A percentile compares a stretch with the other conserved stretches of the same genome.
These are phyloP conservation scores for Hydrophis major DNA, from an alignment of 2,797 vertebrate genomes.

Conservation along the genomic window DNA sequence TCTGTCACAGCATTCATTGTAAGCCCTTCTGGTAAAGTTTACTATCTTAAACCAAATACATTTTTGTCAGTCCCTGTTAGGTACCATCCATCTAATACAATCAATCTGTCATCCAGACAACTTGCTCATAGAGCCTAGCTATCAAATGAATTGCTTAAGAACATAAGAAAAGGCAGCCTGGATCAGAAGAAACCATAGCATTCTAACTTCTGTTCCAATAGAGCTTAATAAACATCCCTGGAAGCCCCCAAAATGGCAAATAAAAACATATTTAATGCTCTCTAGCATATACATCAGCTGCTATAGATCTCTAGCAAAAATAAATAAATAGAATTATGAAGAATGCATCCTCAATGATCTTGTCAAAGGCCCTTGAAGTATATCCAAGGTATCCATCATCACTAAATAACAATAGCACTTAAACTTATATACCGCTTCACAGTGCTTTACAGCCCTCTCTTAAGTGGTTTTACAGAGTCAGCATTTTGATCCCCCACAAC, in stretches of 20 bases:
- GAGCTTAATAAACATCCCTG: not conserved
- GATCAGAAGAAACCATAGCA: not conserved
- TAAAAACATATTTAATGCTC: not conserved
- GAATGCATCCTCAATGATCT: not conserved
- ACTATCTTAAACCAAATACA: not conserved
- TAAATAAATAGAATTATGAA: not conserved
- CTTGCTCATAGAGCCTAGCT: not conserved
- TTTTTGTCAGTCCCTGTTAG: not conserved
- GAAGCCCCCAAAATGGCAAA: not conserved
- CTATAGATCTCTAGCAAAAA: not conserved
- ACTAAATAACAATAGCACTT: not conserved
- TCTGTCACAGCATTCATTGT: not conserved
- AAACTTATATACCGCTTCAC: no score
- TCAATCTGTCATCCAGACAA: not conserved
- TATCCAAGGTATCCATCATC: not conserved
- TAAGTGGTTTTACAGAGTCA: no score
- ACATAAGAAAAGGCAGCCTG: not conserved
- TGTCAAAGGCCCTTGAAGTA: not conserved
- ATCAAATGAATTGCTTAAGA: not conserved
- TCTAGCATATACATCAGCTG: not conserved
- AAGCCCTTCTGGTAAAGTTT: not conserved
- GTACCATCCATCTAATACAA: not conserved
- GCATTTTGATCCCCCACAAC: no score
- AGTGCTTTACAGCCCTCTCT: no score
- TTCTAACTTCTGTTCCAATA: not conserved